Evolutionary conservation across 2,113 vertebrate species (phyloP).

Genomic region (Peucedramus taeniatus): DNA sequence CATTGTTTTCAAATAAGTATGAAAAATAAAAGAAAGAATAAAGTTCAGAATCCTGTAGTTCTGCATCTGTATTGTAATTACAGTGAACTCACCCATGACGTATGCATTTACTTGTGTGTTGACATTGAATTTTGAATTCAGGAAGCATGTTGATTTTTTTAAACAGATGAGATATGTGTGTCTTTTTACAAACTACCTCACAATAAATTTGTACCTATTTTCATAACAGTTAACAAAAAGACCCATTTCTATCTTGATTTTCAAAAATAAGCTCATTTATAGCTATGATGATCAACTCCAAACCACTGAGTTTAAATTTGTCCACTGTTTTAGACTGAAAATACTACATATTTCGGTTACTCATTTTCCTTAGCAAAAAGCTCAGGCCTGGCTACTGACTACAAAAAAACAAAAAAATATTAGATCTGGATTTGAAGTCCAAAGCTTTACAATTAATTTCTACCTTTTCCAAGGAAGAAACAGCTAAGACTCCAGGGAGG

Average conservation of each 20-base stretch:
- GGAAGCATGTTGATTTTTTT: neutral
- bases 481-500: neutral
- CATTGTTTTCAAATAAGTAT: neutral
- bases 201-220: neutral
- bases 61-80: neutral
- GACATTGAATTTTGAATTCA: neutral
- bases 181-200: neutral
- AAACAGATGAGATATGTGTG: neutral
- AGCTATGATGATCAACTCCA: neutral
- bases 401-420: neutral
- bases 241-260: accelerated
- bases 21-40: neutral
- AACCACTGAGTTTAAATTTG: neutral
- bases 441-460: neutral
- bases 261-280: neutral
- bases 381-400: neutral
- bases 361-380: neutral
- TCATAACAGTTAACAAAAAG: neutral
- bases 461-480: neutral
- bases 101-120: neutral
- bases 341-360: neutral
- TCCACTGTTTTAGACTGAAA: neutral
- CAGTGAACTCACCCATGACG: neutral
- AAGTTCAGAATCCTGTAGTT: neutral
- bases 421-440: neutral